Evolutionary conservation across 2,888 invertebrate species (phyloP).

Genomic region (Drepana falcataria): DNA sequence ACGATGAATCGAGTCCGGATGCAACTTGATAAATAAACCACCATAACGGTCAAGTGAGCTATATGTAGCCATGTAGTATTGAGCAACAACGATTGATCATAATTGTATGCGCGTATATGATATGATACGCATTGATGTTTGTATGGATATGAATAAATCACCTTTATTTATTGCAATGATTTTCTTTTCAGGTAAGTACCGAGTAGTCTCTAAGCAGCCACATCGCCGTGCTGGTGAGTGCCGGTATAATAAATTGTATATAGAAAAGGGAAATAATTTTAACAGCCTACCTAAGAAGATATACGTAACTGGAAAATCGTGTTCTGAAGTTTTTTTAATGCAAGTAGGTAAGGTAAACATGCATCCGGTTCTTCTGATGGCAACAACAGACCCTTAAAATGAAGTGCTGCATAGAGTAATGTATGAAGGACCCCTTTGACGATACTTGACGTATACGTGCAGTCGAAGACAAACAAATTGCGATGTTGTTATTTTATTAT

Average conservation of each 20-base stretch:
- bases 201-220: slow-evolving; percentile 4
- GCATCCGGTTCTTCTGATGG: too few relatives aligned
- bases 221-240: slow-evolving; percentile 10
- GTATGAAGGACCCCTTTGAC: too few relatives aligned
- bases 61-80: slow-evolving; percentile 26
- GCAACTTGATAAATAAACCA: slow-evolving; percentile 24
- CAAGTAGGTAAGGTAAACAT: too few relatives aligned
- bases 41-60: slow-evolving; percentile 45
- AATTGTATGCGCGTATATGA: slow-evolving; percentile 27
- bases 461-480: too few relatives aligned
- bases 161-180: slow-evolving; percentile 17
- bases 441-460: too few relatives aligned
- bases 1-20: slow-evolving; percentile 22
- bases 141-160: slow-evolving; percentile 30
- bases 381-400: too few relatives aligned
- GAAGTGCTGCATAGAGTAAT: too few relatives aligned
- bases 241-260: slow-evolving; percentile 12
- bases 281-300: not conserved
- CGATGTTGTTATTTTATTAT: too few relatives aligned
- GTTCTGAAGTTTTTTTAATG: too few relatives aligned
- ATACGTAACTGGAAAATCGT: too few relatives aligned
- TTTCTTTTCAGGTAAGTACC: slow-evolving; percentile 24
- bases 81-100: slow-evolving; percentile 32
- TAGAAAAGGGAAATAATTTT: slow-evolving; percentile 7
- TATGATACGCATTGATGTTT: slow-evolving; percentile 24